These are phyloP conservation scores for Hydrophis major DNA, from an alignment of 2,797 vertebrate genomes.

Conservation along the genomic window DNA sequence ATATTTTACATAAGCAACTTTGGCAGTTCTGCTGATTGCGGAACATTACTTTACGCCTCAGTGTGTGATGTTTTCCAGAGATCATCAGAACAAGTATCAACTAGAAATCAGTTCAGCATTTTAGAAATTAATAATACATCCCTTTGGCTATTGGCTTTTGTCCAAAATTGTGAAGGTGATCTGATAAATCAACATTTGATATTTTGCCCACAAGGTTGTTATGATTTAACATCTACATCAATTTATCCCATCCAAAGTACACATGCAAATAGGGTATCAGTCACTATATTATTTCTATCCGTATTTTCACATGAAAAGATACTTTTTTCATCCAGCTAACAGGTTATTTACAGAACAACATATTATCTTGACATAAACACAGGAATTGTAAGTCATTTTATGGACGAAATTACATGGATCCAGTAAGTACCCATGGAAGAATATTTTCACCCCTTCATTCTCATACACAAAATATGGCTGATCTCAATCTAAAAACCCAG, in stretches of 20 bases:
- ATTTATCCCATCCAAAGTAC: constrained; percentile 12
- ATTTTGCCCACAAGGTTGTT: constrained; percentile 27
- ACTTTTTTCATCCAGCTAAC: neutral
- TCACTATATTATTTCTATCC: neutral
- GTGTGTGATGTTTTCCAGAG: constrained; percentile 5
- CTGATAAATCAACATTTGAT: constrained; percentile 33
- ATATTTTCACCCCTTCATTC: neutral
- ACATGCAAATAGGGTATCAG: neutral
- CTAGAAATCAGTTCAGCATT: constrained; percentile 38
- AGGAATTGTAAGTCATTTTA: neutral
- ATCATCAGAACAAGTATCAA: constrained; percentile 37
- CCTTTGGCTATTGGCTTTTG: constrained; percentile 38
- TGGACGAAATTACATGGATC: neutral
- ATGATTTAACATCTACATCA: constrained; percentile 34
- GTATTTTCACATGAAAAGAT: neutral
- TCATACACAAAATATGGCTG: neutral
- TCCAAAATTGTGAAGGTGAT: constrained; percentile 36
- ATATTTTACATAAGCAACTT: neutral
- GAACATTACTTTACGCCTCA: neutral
- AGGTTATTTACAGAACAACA: neutral
- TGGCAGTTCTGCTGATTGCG: neutral
- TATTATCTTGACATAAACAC: neutral
- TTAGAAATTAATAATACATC: constrained; percentile 32
- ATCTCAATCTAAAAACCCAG: neutral
- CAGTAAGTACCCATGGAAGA: neutral